Conservation (phyloP, 2,113 vertebrate genomes). For the Felis chaus region DNA sequence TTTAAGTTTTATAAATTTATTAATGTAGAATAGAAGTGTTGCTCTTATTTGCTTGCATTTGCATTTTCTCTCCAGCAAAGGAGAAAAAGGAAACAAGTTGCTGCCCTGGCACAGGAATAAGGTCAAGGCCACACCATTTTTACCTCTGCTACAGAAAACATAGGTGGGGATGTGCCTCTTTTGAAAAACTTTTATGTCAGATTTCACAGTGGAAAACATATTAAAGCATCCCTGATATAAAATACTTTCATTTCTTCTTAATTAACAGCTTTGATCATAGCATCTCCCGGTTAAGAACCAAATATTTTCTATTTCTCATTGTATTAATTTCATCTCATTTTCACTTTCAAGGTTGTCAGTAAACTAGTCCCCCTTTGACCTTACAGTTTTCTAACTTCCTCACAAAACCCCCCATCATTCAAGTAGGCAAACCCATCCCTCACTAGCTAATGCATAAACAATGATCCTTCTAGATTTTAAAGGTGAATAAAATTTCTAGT, state of each 20-base stretch:
- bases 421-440: background rate
- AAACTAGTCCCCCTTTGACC: too few relatives aligned
- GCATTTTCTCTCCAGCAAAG: background rate
- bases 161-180: background rate
- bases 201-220: background rate
- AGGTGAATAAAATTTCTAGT: background rate
- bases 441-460: background rate
- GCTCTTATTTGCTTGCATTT: background rate
- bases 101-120: background rate
- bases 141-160: background rate
- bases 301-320: background rate
- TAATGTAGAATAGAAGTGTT: background rate
- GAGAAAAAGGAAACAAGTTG: background rate
- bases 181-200: background rate
- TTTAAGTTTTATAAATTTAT: background rate
- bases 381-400: background rate
- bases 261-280: background rate
- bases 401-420: background rate
- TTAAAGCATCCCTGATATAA: background rate
- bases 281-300: background rate
- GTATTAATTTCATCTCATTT: background rate
- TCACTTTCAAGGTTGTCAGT: background rate
- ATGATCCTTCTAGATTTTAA: background rate
- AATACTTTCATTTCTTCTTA: background rate
- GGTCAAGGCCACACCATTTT: background rate